Evolutionary conservation across 92 coral and sea anemone species (phyloP).

Genomic region (Galaxea fascicularis): DNA sequence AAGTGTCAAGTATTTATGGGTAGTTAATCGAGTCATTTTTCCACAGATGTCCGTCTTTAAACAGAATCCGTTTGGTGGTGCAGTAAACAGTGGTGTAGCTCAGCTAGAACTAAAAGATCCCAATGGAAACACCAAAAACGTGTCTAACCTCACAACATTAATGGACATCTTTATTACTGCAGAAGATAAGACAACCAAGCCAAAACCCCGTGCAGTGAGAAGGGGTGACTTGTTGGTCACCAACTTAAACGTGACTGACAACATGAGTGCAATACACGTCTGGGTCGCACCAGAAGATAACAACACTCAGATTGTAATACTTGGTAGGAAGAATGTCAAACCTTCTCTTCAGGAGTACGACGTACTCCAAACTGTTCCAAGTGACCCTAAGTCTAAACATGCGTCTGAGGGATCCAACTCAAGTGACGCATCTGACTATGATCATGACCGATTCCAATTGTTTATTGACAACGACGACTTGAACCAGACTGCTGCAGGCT

Average conservation of each 20-base stretch:
- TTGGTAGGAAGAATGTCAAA: conserved; percentile 51
- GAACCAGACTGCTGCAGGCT: conserved; percentile 88
- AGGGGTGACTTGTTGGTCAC: conserved; percentile 19
- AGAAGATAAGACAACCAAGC: not conserved
- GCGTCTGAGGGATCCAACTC: conserved; percentile 1
- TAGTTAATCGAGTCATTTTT: not conserved
- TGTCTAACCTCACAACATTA: conserved; percentile 25
- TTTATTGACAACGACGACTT: conserved; percentile 74
- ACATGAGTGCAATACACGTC: conserved; percentile 70
- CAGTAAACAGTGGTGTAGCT: conserved; percentile 40
- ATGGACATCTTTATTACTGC: conserved; percentile 39
- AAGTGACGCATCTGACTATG: not conserved
- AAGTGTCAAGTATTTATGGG: not conserved
- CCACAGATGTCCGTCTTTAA: conserved; percentile 8
- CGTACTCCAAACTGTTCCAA: conserved; percentile 47
- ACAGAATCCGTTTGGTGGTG: conserved; percentile 41
- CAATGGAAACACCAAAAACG: conserved; percentile 24
- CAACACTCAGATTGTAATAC: conserved; percentile 52
- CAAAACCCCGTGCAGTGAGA: not conserved
- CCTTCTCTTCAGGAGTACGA: conserved; percentile 64
- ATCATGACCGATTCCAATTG: conserved; percentile 53
- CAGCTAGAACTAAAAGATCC: conserved; percentile 17
- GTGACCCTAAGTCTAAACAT: conserved; percentile 5
- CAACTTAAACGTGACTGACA: conserved; percentile 41
- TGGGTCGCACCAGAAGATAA: conserved; percentile 48